A percentile compares a stretch with the other conserved stretches of the same genome.
phyloP scores from a whole-genome alignment of 92 coral and sea anemone genomes.

The Umimayanthus kanabou region DNA sequence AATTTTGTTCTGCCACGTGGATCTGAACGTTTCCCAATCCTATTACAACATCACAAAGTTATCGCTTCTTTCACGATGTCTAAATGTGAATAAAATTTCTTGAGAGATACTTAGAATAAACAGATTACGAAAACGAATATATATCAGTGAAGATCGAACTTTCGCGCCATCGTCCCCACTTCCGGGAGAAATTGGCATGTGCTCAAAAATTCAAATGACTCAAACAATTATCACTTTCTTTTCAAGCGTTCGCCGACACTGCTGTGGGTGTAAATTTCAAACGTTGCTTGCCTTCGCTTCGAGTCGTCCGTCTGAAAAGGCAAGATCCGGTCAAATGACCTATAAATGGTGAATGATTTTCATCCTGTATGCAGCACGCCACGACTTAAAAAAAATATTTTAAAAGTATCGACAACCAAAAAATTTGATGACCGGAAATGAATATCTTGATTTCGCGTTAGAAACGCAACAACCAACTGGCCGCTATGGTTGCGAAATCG shows the following conservation, averaged over 20 bases:
- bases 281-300: neutral
- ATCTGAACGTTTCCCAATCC: constrained; percentile 58
- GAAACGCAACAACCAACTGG: constrained; percentile 37
- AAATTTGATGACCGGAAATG: constrained; percentile 33
- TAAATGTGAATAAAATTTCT: neutral
- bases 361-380: neutral
- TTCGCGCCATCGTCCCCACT: constrained; percentile 48
- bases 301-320: neutral
- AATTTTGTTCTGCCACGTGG: constrained; percentile 83
- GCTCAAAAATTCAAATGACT: constrained; percentile 20
- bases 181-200: constrained; percentile 26
- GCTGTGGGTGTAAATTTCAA: constrained; percentile 24
- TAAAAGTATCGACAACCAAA: neutral
- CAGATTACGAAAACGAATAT: neutral
- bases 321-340: neutral
- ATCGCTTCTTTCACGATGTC: neutral
- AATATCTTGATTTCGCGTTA: constrained; percentile 20
- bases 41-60: constrained; percentile 54
- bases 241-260: neutral
- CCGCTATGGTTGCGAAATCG: constrained; percentile 21
- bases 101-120: neutral
- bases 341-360: neutral
- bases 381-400: neutral
- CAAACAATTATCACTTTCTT: constrained; percentile 2
- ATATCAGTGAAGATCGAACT: constrained; percentile 18